A percentile compares a stretch with the other conserved stretches of the same genome.
Conservation (phyloP, 2,888 invertebrate genomes). For the Anarsia innoxiella region DNA sequence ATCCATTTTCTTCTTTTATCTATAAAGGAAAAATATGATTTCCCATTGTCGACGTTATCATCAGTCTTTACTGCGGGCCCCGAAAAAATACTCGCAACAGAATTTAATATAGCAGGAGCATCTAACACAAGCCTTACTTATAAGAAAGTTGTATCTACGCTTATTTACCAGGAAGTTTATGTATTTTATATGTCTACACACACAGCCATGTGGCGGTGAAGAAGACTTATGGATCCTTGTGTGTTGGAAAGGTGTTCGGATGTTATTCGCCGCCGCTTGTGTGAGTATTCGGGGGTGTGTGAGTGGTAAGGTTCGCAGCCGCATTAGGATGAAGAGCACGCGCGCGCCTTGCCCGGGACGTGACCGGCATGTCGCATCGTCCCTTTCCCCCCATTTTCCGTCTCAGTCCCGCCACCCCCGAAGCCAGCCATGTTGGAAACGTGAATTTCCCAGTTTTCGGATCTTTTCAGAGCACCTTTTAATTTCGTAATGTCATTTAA, state of each 20-base stretch:
- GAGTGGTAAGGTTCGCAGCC: slow-evolving; percentile 54
- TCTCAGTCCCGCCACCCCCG: slow-evolving; percentile 63
- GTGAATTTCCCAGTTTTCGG: slow-evolving; percentile 67
- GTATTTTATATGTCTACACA: slow-evolving; percentile 53
- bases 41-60: slow-evolving; percentile 50
- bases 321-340: slow-evolving; percentile 71
- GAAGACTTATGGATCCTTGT: slow-evolving; percentile 34
- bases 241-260: slow-evolving; percentile 41
- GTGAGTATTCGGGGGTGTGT: slow-evolving; percentile 51
- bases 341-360: slow-evolving; percentile 69
- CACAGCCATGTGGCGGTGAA: slow-evolving; percentile 25
- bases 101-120: slow-evolving; percentile 68
- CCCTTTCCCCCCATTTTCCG: slow-evolving; percentile 64
- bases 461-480: slow-evolving; percentile 61
- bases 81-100: slow-evolving; percentile 53
- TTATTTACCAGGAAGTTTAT: slow-evolving; percentile 73
- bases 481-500: slow-evolving; percentile 64
- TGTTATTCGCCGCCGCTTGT: slow-evolving; percentile 31
- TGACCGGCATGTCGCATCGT: slow-evolving; percentile 72
- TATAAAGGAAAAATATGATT: slow-evolving; percentile 52
- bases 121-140: slow-evolving; percentile 48
- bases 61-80: slow-evolving; percentile 39
- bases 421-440: slow-evolving; percentile 66
- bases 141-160: slow-evolving; percentile 63
- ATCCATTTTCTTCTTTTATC: slow-evolving; percentile 42